These are phyloP conservation scores for Papilio xuthus DNA, from an alignment of 1,140 invertebrate species.

Conservation along the genomic window DNA sequence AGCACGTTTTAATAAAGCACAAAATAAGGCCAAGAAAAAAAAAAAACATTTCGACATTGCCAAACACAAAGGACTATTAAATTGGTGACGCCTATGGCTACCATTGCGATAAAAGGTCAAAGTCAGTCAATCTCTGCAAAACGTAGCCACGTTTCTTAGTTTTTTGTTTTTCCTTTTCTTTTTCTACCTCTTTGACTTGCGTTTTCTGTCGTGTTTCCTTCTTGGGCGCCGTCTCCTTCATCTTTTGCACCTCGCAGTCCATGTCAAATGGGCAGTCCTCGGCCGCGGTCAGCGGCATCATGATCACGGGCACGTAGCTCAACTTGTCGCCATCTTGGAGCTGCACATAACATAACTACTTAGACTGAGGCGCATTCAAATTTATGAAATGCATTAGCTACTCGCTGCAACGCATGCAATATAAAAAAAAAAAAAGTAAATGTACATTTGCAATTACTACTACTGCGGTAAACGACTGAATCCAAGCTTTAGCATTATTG, in stretches of 20 bases:
- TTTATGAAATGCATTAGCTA: not conserved
- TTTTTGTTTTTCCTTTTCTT: slow-evolving; percentile 62
- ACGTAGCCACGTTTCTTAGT: slow-evolving; percentile 65
- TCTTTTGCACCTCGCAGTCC: slow-evolving; percentile 64
- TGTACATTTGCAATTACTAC: too few species aligned
- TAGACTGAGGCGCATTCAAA: not conserved
- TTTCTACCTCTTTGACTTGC: slow-evolving; percentile 49
- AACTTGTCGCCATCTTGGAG: slow-evolving; percentile 52
- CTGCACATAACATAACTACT: slow-evolving; percentile 15
- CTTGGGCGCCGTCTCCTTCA: slow-evolving; percentile 51
- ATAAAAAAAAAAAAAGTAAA: too few species aligned
- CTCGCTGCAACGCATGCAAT: too few species aligned
- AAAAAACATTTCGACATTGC: not conserved
- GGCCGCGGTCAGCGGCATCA: slow-evolving; percentile 70
- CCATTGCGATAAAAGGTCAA: slow-evolving; percentile 73
- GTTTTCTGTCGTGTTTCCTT: slow-evolving; percentile 48
- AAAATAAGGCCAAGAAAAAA: not conserved
- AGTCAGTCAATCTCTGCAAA: slow-evolving; percentile 68
- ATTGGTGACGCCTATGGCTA: slow-evolving; percentile 37
- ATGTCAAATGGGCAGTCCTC: slow-evolving; percentile 70
- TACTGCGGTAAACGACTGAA: too few species aligned
- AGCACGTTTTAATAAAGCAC: not conserved
- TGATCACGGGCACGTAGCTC: slow-evolving; percentile 71
- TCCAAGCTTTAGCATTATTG: too few species aligned
- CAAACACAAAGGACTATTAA: not conserved